phyloP scores from a whole-genome alignment of 37 sponge, comb jelly and placozoan genomes.

The Cliona cf. orientalis region DNA sequence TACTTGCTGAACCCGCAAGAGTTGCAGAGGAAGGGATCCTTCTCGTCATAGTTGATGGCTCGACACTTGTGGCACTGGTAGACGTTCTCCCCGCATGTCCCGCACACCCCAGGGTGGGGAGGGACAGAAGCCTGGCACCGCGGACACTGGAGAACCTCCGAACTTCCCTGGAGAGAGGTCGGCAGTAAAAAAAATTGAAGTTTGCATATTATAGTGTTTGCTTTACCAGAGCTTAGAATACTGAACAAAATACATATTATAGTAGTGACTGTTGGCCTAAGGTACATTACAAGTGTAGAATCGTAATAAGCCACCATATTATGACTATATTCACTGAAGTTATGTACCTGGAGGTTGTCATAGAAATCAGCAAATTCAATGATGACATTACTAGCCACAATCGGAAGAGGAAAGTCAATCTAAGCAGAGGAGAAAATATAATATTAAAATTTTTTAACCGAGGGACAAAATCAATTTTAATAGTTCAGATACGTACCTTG shows the following conservation, averaged over 20 bases:
- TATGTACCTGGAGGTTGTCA: slow-evolving; percentile 83
- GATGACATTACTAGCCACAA: slow-evolving; percentile 86
- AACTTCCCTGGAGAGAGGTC: slow-evolving; percentile 50
- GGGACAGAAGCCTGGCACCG: slow-evolving; percentile 92
- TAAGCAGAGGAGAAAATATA: background rate
- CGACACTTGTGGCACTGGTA: slow-evolving; percentile 98
- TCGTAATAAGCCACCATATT: background rate
- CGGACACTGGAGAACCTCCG: slow-evolving; percentile 93
- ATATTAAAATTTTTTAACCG: background rate
- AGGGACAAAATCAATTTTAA: background rate
- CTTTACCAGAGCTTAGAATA: no score
- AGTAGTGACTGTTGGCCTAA: no score
- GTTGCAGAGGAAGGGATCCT: slow-evolving; percentile 95
- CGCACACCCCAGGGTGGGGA: slow-evolving; percentile 92
- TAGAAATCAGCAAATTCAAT: slow-evolving; percentile 93
- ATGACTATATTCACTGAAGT: background rate
- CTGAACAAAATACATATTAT: background rate
- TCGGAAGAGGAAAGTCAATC: slow-evolving; percentile 91
- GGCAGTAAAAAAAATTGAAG: no score
- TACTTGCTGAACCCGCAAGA: slow-evolving; percentile 95
- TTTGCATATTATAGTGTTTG: no score
- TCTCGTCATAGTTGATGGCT: slow-evolving; percentile 96
- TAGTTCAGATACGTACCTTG: slow-evolving; percentile 53
- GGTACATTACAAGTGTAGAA: no score
- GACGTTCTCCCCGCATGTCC: slow-evolving; percentile 95